A percentile compares a stretch with the other conserved stretches of the same genome.
These are phyloP conservation scores for Silurus meridionalis DNA, from an alignment of 2,113 vertebrate species.

Conservation along the genomic window DNA sequence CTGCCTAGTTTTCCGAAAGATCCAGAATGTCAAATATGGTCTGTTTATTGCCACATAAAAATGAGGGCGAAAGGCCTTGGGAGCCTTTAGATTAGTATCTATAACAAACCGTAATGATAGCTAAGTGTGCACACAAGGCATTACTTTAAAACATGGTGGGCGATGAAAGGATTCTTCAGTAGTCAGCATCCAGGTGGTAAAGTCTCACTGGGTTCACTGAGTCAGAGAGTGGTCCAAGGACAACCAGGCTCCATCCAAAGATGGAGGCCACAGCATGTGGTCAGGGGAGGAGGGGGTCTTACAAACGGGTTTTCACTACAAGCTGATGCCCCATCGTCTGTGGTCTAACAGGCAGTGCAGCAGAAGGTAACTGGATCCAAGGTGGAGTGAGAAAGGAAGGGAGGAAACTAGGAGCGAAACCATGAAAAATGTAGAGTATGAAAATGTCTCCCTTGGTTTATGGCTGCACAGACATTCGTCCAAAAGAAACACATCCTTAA, in stretches of 20 bases:
- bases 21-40: conserved; percentile 56
- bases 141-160: conserved; percentile 60
- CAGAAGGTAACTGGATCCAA: conserved; percentile 76
- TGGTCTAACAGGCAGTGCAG: conserved; percentile 67
- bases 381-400: conserved; percentile 80
- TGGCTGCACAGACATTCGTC: conserved; percentile 70
- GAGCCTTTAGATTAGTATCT: conserved; percentile 63
- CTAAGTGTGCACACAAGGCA: conserved; percentile 52
- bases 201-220: conserved; percentile 58
- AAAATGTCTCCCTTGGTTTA: conserved; percentile 85
- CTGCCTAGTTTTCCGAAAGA: conserved; percentile 22
- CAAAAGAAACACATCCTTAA: conserved; percentile 85
- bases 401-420: conserved; percentile 78
- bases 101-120: conserved; percentile 63
- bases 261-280: conserved; percentile 39
- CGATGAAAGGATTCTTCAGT: conserved; percentile 68
- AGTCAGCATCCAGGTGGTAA: conserved; percentile 65
- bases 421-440: conserved; percentile 84
- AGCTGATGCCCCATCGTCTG: conserved; percentile 67
- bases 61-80: conserved; percentile 61
- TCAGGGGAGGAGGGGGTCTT: conserved; percentile 45
- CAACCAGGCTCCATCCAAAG: conserved; percentile 54
- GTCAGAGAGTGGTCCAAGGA: conserved; percentile 66
- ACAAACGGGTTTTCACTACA: conserved; percentile 53
- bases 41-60: conserved; percentile 69